Conservation (phyloP, 2,797 vertebrate genomes). For the Kryptopterus vitreolus region DNA sequence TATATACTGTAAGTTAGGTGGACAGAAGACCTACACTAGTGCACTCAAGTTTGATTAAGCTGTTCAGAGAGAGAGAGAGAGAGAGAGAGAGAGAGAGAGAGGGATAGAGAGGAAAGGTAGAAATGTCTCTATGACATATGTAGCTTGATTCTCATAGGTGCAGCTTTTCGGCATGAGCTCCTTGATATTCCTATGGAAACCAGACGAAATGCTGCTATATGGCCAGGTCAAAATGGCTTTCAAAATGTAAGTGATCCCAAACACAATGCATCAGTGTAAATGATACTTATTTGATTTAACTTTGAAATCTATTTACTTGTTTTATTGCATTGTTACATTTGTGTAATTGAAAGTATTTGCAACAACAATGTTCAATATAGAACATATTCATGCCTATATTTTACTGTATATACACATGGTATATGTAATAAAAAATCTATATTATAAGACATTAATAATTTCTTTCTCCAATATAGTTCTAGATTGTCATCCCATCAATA, state of each 20-base stretch:
- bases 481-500: background rate
- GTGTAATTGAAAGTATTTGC: background rate
- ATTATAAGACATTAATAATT: background rate
- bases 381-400: background rate
- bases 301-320: background rate
- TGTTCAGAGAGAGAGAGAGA: background rate
- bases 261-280: background rate
- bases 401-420: background rate
- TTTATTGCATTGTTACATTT: background rate
- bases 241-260: conserved; percentile 68
- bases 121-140: background rate
- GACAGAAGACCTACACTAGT: background rate
- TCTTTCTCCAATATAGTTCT: background rate
- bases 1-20: too few species aligned
- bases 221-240: conserved; percentile 70
- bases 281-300: background rate
- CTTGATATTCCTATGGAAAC: conserved; percentile 63
- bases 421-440: background rate
- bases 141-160: conserved; percentile 63
- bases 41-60: background rate
- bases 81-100: background rate
- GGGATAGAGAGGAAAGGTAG: background rate
- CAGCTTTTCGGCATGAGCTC: conserved; percentile 75
- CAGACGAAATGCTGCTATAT: conserved; percentile 64
- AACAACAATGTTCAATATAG: background rate